Evolutionary conservation across 92 coral and sea anemone species (phyloP), one percentile per base, ranked within the genome.

Genomic region (Nematostella vectensis): DNA sequence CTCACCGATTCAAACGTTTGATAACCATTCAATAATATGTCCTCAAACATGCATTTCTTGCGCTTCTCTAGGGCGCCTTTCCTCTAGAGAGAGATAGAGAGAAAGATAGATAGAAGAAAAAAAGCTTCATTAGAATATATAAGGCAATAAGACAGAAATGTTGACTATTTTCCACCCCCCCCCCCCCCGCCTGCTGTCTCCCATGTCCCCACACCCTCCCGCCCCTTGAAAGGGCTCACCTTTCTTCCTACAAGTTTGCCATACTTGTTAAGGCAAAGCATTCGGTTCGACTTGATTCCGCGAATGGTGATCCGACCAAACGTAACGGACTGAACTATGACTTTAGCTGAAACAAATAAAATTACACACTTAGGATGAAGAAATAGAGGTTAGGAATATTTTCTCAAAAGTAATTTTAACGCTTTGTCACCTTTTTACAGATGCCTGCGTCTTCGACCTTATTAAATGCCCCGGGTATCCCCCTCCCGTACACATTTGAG

Each of bases 261-360:
- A 22, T 40, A 65, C 28, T 75, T 80, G 56, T 67, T 75, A 56
- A 91, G 54, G 58, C 98, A 91, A 30, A 91, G 64, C 23, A 77
- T 85, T 25, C 81, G 83, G 4, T 71, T 72, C 1, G 79, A 69
- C 23, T 59, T 74, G 33, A 71, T 68, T 23, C 93, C 84, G 17
- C 71, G 62, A 40, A 91, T 91, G 21, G 57, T 74, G 18, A 91
- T 68, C 18, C 77, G 62, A 29, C 98, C 88, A 85, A 86, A 91
- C 31, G 83, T 73, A 48, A 50, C 82, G 23, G 98, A 70, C 55
- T 81, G 80, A 25, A 91, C 62, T 11, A 72, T 75, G 21, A 91
- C 53, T 47, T 62, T 77, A 23, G 95, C 98, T 91, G 62, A 19
- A 72, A 47, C 51, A 42, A 55, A 42, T 15, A 33, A 33, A 33